These are phyloP conservation scores for Halichoerus grypus DNA, from an alignment of 2,113 vertebrate species.

Conservation along the genomic window DNA sequence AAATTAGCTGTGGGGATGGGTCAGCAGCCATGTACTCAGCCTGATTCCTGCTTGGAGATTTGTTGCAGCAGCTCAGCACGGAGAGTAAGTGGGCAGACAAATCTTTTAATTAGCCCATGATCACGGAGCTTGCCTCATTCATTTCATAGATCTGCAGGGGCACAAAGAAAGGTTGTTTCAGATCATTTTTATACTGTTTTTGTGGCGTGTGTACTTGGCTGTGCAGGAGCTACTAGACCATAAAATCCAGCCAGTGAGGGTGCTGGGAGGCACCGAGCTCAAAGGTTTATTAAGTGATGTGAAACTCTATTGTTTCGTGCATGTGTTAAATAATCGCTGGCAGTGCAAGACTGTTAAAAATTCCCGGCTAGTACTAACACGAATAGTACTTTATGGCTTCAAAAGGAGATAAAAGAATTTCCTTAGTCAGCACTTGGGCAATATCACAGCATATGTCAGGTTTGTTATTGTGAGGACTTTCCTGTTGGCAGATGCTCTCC, in stretches of 20 bases:
- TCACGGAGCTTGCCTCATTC: slow-evolving; percentile 74
- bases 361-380: slow-evolving; percentile 89
- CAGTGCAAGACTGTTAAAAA: slow-evolving; percentile 89
- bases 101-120: slow-evolving; percentile 78
- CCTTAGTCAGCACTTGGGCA: slow-evolving; percentile 89
- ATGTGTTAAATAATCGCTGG: slow-evolving; percentile 90
- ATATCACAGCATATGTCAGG: slow-evolving; percentile 85
- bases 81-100: slow-evolving; percentile 67
- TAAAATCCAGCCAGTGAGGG: slow-evolving; percentile 89
- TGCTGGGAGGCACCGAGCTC: slow-evolving; percentile 86
- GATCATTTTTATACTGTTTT: slow-evolving; percentile 84
- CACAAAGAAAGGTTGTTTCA: slow-evolving; percentile 81
- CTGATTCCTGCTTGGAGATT: slow-evolving; percentile 61
- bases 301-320: slow-evolving; percentile 89
- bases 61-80: slow-evolving; percentile 30
- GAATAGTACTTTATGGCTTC: slow-evolving; percentile 86
- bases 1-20: slow-evolving; percentile 27
- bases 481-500: slow-evolving; percentile 87
- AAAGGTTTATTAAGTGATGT: slow-evolving; percentile 90
- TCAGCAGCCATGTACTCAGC: slow-evolving; percentile 18
- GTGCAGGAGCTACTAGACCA: slow-evolving; percentile 89
- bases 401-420: slow-evolving; percentile 88
- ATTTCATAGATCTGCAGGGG: slow-evolving; percentile 78
- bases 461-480: slow-evolving; percentile 87
- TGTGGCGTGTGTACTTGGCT: slow-evolving; percentile 83